Evolutionary conservation across 2,797 vertebrate species (phyloP).

Genomic region (Malurus leucopterus): DNA sequence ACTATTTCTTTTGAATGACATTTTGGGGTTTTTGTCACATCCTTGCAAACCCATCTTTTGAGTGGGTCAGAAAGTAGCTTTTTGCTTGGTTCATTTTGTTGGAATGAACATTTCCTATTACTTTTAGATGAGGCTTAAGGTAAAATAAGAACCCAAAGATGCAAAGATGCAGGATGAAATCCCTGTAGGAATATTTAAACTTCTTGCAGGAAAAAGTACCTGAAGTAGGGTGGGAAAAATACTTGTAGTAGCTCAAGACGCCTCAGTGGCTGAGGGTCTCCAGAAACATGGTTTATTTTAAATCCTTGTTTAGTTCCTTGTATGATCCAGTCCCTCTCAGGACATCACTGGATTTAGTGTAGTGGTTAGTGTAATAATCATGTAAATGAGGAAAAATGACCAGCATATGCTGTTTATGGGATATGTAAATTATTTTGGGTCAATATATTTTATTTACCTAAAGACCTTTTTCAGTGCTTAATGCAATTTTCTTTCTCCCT

Average conservation of each 20-base stretch:
- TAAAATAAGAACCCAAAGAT: background rate
- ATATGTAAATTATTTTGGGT: background rate
- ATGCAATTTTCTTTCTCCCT: background rate
- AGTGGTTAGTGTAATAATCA: background rate
- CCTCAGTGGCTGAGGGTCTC: background rate
- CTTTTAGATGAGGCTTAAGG: background rate
- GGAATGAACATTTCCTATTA: background rate
- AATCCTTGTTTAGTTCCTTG: background rate
- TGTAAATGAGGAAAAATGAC: background rate
- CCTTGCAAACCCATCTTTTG: background rate
- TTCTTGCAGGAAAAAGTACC: background rate
- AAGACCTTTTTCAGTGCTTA: background rate
- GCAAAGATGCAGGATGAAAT: background rate
- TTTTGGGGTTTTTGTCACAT: background rate
- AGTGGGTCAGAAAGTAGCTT: background rate
- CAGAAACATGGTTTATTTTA: background rate
- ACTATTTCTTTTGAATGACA: background rate
- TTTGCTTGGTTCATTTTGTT: background rate
- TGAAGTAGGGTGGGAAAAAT: background rate
- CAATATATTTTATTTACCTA: background rate
- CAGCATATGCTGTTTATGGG: background rate
- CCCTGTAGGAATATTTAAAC: background rate
- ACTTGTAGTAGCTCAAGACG: background rate
- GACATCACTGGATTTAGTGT: background rate
- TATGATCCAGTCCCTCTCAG: background rate